Percentiles rank a stretch among this genome's conserved stretches.
Evolutionary conservation across 1,140 invertebrate species (phyloP).

Genomic region (Drosophila subobscura): DNA sequence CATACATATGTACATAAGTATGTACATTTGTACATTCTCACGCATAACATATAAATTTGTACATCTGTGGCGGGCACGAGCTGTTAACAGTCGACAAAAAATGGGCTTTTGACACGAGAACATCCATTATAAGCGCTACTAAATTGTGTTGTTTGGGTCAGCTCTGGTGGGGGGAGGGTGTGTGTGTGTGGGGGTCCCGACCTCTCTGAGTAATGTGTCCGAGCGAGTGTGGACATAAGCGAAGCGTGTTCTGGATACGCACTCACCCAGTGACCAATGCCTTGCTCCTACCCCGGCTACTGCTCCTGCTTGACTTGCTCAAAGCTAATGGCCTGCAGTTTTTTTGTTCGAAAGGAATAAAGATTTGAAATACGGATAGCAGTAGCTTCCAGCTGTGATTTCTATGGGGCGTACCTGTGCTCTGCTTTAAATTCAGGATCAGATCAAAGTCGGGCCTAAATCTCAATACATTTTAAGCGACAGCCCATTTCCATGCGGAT

Average conservation of each 20-base stretch:
- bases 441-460: too few species aligned
- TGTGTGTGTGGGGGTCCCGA: too few species aligned
- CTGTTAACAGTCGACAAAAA: constrained; percentile 54
- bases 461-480: too few species aligned
- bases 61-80: constrained; percentile 23
- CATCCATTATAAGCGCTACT: constrained; percentile 71
- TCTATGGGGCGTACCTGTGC: too few species aligned
- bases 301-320: background rate
- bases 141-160: constrained; percentile 70
- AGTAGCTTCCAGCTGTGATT: too few species aligned
- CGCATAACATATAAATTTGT: constrained; percentile 27
- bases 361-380: too few species aligned
- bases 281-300: background rate
- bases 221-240: constrained; percentile 13
- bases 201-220: constrained; percentile 11
- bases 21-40: background rate
- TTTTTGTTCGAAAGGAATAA: too few species aligned
- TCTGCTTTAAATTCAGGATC: too few species aligned
- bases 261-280: constrained; percentile 11
- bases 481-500: too few species aligned
- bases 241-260: constrained; percentile 29
- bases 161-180: background rate
- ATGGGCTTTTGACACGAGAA: constrained; percentile 81
- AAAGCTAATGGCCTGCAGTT: constrained; percentile 23
- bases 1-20: constrained; percentile 24